Conservation (phyloP, 1,140 invertebrate genomes). For the Sminthurinus signatus region DNA sequence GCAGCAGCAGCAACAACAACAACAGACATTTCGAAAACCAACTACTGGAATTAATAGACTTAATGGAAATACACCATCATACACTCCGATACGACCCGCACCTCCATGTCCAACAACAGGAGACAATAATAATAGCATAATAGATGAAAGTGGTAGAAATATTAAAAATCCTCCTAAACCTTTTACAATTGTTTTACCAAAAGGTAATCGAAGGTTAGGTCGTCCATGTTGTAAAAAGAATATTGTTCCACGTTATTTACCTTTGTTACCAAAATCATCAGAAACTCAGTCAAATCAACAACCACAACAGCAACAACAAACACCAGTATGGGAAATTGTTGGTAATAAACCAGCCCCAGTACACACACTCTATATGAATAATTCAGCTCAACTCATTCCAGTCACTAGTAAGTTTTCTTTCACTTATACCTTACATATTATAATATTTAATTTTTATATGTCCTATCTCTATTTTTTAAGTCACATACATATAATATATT, state of each 20-base stretch:
- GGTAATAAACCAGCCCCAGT: constrained; percentile 3
- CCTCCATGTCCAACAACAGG: neutral
- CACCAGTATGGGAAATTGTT: constrained; percentile 6
- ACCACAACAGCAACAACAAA: no score
- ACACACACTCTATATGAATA: neutral
- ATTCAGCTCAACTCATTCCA: constrained; percentile 2
- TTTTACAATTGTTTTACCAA: constrained; percentile 33
- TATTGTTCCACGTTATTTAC: constrained; percentile 32
- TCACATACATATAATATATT: no score
- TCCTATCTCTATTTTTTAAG: no score
- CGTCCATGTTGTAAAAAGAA: constrained; percentile 13
- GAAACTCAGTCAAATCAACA: neutral
- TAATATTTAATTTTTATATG: no score
- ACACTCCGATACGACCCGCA: neutral
- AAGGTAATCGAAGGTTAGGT: constrained; percentile 36
- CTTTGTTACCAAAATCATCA: constrained; percentile 26
- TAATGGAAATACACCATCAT: neutral
- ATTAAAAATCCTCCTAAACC: constrained; percentile 18
- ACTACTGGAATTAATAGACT: neutral
- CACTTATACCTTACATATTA: no score
- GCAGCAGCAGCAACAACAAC: no score
- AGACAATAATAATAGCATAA: neutral
- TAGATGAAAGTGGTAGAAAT: neutral
- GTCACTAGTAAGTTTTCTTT: constrained; percentile 8
- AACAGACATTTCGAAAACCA: constrained; percentile 8